Evolutionary conservation across 2,113 vertebrate species (phyloP).

Genomic region (Lamprotornis superbus): DNA sequence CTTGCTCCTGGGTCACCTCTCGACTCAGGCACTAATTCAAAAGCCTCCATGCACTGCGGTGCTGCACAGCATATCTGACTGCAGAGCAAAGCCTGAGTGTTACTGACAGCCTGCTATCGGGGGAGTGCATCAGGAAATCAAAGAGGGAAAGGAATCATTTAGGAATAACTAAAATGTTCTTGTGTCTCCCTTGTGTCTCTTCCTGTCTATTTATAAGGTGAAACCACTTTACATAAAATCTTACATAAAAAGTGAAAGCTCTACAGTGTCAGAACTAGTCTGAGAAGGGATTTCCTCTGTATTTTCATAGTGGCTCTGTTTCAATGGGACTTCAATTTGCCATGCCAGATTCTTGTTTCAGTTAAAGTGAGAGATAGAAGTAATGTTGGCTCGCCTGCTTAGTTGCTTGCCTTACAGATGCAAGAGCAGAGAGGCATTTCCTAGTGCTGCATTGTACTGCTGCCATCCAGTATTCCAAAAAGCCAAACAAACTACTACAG

Average conservation of each 20-base stretch:
- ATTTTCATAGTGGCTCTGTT: not conserved
- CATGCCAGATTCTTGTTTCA: not conserved
- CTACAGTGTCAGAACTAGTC: not conserved
- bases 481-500: not conserved
- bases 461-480: not conserved
- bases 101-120: not conserved
- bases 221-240: not conserved
- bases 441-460: not conserved
- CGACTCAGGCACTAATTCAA: not conserved
- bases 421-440: not conserved
- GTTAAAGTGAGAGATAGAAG: not conserved
- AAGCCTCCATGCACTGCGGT: accelerated
- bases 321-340: not conserved
- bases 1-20: not conserved
- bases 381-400: not conserved
- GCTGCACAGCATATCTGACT: not conserved
- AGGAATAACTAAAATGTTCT: not conserved
- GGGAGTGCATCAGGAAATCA: not conserved
- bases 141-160: not conserved
- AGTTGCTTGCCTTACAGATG: not conserved
- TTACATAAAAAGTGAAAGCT: not conserved
- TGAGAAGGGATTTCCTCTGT: not conserved
- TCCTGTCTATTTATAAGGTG: not conserved
- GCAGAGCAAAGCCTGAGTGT: not conserved
- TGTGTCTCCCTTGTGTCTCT: not conserved